Evolutionary conservation across 2,888 invertebrate species (phyloP), one percentile per base, ranked within the genome.

Genomic region (Kuschelorhynchus macadamiae): DNA sequence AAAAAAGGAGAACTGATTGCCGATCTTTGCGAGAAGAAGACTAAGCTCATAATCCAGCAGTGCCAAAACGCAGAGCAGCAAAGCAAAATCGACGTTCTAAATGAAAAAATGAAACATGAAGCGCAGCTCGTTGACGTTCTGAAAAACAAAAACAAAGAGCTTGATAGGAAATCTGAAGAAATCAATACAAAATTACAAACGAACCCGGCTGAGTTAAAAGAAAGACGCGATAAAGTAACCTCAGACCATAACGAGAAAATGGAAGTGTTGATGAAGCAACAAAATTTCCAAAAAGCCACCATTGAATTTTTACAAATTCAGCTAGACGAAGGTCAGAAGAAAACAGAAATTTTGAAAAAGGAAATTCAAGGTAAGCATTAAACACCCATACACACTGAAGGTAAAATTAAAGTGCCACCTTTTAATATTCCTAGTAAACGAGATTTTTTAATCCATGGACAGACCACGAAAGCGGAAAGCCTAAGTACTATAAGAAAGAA

Each of bases 301-400:
- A 60, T 60, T 8, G 60, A 60, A 11, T 12, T 60, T 2, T 14
- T 49, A 0, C 21, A 39, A 16, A 12, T 33, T 25, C 14, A 30
- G 12, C 25, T 49, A 17, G 30, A 60, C 1, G 39, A 25, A 9
- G 8, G 3, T 21, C 4, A 16, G 9, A 39, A 49, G 14, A 39
- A 49, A 11, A 14, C 3, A 7, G 41, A 25, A n/a, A n/a, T 39
- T 16, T 25, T 49, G 5, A 47, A 21, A 16, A 17, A 60, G 33
- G n/a, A 39, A 14, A 25, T 49, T 21, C 21, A 47, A 49, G 60
- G 60, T 60, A 44, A 9, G 42, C 16, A n/a, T n/a, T n/a, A n/a
- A n/a, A n/a, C n/a, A n/a, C n/a, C n/a, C 16, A 5, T 25, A 12
- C 30, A 12, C 49, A 2, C 1, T 21, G 41, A 17, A 17, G 41